Evolutionary conservation across 2,113 vertebrate species (phyloP), one percentile per base, ranked within the genome.

Genomic region (Sylvietta virens): DNA sequence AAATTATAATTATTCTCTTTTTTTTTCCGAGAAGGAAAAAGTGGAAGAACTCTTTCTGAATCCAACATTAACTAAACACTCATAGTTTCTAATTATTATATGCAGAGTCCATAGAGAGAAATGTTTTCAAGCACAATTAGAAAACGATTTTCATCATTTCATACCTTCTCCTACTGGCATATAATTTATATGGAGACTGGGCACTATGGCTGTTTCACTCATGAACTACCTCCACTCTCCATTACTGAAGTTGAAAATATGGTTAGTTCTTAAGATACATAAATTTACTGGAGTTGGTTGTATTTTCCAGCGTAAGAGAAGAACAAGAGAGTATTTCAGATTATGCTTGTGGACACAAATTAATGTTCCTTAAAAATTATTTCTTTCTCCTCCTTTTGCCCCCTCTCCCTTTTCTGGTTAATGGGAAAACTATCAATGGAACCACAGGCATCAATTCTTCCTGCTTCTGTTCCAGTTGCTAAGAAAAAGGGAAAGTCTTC

Each of bases 391-490:
- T 27, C 9, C 6, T 51, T 72, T 82, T 60, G 10, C 5, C 15
- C 17, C 31, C 11, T 78, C 67, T 87, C 51, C 15, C 20, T 76
- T 51, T 31, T 61, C 44, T 24, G 23, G 30, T 35, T 88, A 82
- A 53, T 58, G 35, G 45, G 57, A 87, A 87, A 70, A 13, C 24
- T 88, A 90, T 24, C 42, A 76, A 12, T 66, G 78, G 66, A 92
- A 88, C 12, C 24, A 69, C 50, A 87, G 81, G 48, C 80, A 92
- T 19, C 0, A 3, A 77, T 51, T 39, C 56, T 80, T 45, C 31
- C 51, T 62, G 22, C 28, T 93, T 79, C 73, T 89, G 15, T 76
- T 94, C 54, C 81, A 94, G 42, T 42, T 94, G n/a, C 39, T 86
- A 73, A 58, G 31, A 42, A 71, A 88, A 82, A 95, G 33, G 40